These are phyloP conservation scores for Oxytorus armatus DNA, from an alignment of 2,888 invertebrate species.

Conservation along the genomic window DNA sequence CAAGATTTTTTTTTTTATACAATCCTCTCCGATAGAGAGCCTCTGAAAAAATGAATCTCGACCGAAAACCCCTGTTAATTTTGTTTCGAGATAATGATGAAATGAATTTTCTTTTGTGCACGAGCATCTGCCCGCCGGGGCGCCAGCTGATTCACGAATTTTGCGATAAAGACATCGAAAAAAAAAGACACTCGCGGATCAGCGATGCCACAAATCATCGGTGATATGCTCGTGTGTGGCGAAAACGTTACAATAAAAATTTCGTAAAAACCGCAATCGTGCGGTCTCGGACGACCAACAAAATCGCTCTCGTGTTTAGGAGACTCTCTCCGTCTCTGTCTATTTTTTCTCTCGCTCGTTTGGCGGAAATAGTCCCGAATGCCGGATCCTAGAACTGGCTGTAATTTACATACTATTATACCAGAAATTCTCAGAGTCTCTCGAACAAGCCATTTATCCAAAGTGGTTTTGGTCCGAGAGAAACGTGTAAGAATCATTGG, in stretches of 20 bases:
- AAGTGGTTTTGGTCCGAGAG: slow-evolving; percentile 13
- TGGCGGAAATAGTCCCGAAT: slow-evolving; percentile 34
- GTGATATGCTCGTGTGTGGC: slow-evolving; percentile 25
- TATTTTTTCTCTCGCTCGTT: slow-evolving; percentile 12
- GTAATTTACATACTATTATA: slow-evolving; percentile 76
- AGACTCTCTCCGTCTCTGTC: slow-evolving; percentile 62
- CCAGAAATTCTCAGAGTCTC: slow-evolving; percentile 26
- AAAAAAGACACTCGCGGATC: neutral
- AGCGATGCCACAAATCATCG: slow-evolving; percentile 56
- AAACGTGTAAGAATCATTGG: too few species aligned
- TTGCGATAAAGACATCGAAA: slow-evolving; percentile 22
- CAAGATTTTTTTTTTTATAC: neutral
- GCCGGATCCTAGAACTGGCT: slow-evolving; percentile 61
- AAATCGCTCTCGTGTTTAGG: slow-evolving; percentile 39
- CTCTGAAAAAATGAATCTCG: slow-evolving; percentile 14
- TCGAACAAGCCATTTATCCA: slow-evolving; percentile 42
- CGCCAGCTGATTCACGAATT: slow-evolving; percentile 45
- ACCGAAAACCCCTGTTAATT: neutral
- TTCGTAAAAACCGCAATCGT: slow-evolving; percentile 68
- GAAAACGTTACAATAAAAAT: slow-evolving; percentile 68
- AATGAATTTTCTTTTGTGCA: slow-evolving; percentile 35
- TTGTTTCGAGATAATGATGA: slow-evolving; percentile 19
- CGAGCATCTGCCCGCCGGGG: slow-evolving; percentile 41
- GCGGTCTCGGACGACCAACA: slow-evolving; percentile 73
- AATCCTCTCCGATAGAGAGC: neutral